Evolutionary conservation across 2,797 vertebrate species (phyloP).

Genomic region (Anguilla pacifica): DNA sequence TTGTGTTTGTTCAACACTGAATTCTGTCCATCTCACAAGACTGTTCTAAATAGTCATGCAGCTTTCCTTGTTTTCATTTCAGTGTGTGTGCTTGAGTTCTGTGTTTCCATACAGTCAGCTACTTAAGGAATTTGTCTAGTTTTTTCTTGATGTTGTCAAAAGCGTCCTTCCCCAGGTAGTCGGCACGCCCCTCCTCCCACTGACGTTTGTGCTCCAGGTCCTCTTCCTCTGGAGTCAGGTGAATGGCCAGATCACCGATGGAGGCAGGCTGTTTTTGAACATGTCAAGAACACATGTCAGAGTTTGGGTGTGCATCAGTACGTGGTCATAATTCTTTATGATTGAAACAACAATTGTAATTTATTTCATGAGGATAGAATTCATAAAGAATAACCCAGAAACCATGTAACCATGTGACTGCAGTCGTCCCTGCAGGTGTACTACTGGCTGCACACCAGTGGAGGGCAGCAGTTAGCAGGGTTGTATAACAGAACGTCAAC

Average conservation of each 20-base stretch:
- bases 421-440: neutral
- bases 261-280: neutral
- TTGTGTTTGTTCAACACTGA: neutral
- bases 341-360: neutral
- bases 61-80: neutral
- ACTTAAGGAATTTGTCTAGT: slow-evolving; percentile 74
- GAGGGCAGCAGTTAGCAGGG: neutral
- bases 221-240: slow-evolving; percentile 49
- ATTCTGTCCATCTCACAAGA: neutral
- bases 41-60: neutral
- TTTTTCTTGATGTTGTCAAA: slow-evolving; percentile 76
- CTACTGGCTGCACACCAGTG: neutral
- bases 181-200: slow-evolving; percentile 73
- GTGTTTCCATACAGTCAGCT: slow-evolving; percentile 22
- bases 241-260: neutral
- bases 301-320: neutral
- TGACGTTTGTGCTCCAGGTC: slow-evolving; percentile 65
- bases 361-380: neutral
- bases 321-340: neutral
- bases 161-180: slow-evolving; percentile 78
- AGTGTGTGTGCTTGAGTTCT: neutral
- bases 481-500: neutral
- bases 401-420: too few relatives aligned
- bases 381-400: neutral
- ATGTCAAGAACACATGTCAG: neutral